Conservation (phyloP, 92 coral and sea anemone species). For the Muricea muricata region DNA sequence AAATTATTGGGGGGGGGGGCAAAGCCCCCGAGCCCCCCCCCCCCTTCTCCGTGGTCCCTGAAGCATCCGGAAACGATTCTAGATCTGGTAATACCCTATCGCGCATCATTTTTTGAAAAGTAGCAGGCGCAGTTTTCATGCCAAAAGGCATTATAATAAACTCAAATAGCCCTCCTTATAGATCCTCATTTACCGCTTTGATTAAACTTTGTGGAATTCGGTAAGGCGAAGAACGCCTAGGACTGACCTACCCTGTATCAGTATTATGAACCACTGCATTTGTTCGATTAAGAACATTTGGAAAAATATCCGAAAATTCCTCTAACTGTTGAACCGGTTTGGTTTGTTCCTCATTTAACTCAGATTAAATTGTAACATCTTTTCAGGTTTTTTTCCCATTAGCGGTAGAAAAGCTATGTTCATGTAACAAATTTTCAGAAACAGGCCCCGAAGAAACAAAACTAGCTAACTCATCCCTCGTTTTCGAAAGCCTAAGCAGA, state of each 20-base stretch:
- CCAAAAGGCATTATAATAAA: constrained; percentile 68
- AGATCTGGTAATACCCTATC: constrained; percentile 50
- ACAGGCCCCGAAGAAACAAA: constrained; percentile 15
- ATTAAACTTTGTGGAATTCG: constrained; percentile 52
- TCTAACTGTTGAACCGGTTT: background rate
- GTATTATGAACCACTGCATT: background rate
- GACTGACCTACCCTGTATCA: constrained; percentile 30
- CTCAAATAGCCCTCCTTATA: constrained; percentile 58
- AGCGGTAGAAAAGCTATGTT: too few relatives aligned
- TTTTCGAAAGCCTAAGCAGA: constrained; percentile 50
- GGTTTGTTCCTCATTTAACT: background rate
- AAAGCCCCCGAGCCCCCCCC: too few relatives aligned
- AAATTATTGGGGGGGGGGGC: too few relatives aligned
- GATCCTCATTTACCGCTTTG: constrained; percentile 32
- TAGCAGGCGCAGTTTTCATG: constrained; percentile 70
- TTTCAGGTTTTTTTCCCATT: background rate
- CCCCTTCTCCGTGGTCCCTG: too few relatives aligned
- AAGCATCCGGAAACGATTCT: constrained; percentile 51
- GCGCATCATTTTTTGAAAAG: constrained; percentile 68
- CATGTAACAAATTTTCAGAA: too few relatives aligned
- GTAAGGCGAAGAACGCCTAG: constrained; percentile 60
- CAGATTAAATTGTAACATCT: background rate
- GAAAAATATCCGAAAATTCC: background rate
- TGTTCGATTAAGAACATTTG: background rate
- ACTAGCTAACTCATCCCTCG: constrained; percentile 38